Conservation (phyloP, 2,797 vertebrate genomes). For the Gastrophryne carolinensis region DNA sequence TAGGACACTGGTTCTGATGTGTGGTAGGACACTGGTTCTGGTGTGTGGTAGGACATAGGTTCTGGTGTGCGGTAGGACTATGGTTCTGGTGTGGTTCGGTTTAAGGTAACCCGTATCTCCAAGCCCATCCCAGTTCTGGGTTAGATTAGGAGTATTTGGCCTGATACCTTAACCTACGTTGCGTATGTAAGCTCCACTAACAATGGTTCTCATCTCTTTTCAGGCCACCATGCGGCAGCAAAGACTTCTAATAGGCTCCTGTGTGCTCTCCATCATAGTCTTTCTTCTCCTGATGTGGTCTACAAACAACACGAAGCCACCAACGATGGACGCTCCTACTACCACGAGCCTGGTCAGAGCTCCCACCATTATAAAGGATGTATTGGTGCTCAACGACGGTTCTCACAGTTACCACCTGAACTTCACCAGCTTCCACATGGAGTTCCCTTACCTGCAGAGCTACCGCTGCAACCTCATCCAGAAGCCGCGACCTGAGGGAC, state of each 20-base stretch:
- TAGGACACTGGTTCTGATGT: too few relatives aligned
- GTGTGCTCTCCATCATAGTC: background rate
- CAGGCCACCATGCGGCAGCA: background rate
- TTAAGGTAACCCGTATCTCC: too few relatives aligned
- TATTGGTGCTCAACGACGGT: conserved; percentile 5
- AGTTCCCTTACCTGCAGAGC: conserved; percentile 12
- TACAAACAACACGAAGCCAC: background rate
- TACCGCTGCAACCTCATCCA: background rate
- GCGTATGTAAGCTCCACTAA: too few relatives aligned
- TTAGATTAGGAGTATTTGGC: too few relatives aligned
- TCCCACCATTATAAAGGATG: background rate
- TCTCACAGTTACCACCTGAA: background rate
- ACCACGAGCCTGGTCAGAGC: too few relatives aligned
- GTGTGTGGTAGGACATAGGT: too few relatives aligned
- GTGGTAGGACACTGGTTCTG: too few relatives aligned
- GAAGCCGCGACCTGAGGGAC: background rate
- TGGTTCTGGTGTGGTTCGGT: too few relatives aligned
- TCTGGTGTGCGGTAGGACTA: too few relatives aligned
- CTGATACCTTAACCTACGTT: too few relatives aligned
- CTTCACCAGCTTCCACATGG: background rate
- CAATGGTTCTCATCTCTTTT: background rate
- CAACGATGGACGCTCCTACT: background rate
- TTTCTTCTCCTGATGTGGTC: background rate
- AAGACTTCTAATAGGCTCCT: background rate
- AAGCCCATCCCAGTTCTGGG: too few relatives aligned